A percentile compares a stretch with the other conserved stretches of the same genome.
Evolutionary conservation across 2,888 invertebrate species (phyloP).

Genomic region (Chrysolina oricalcia): DNA sequence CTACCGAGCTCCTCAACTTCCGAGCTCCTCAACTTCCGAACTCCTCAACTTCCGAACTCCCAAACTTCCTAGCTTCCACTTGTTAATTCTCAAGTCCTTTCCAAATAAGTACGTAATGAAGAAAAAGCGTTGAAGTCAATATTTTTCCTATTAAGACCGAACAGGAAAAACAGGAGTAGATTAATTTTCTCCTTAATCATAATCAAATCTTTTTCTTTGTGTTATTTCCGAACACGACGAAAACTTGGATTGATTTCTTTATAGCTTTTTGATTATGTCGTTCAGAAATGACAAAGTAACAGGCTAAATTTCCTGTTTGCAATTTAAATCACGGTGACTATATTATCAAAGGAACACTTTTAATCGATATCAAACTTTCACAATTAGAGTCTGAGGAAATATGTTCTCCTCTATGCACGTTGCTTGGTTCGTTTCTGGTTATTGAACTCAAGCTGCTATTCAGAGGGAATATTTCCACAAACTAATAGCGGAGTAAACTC

Average conservation of each 20-base stretch:
- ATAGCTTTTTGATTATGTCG: not conserved
- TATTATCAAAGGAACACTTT: conserved; percentile 12
- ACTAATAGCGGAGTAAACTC: not conserved
- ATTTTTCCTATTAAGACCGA: not conserved
- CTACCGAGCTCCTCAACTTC: no score
- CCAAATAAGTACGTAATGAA: no score
- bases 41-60: no score
- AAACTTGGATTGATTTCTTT: conserved; percentile 13
- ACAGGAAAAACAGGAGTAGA: not conserved
- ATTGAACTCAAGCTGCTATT: not conserved
- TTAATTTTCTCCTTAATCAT: not conserved
- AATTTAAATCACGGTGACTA: conserved; percentile 13
- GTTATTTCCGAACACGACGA: not conserved
- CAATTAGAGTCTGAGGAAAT: conserved; percentile 20
- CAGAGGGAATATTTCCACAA: no score
- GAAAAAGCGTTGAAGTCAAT: not conserved
- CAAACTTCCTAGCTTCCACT: no score
- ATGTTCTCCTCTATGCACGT: not conserved
- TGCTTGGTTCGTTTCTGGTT: not conserved
- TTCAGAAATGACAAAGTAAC: conserved; percentile 6
- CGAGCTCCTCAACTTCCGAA: no score
- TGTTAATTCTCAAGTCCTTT: no score
- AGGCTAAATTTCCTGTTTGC: conserved; percentile 14
- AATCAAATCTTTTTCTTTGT: not conserved
- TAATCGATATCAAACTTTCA: conserved; percentile 20